A percentile compares a stretch with the other conserved stretches of the same genome.
These are phyloP conservation scores for Erethizon dorsatum DNA, from an alignment of 2,797 vertebrate species.

Conservation along the genomic window DNA sequence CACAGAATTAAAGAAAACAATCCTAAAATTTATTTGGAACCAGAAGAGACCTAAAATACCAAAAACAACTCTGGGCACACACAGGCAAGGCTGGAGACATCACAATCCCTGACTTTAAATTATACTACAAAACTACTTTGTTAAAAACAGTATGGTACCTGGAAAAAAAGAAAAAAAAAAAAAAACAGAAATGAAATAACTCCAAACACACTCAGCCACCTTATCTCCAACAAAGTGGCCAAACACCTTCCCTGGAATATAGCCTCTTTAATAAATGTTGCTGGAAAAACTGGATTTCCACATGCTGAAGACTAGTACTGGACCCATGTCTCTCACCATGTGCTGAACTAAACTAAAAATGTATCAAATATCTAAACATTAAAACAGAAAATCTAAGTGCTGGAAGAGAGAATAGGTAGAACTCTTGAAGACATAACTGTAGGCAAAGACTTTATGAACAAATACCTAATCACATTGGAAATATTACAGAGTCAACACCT, in stretches of 20 bases:
- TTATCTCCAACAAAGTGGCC: neutral
- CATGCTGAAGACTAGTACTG: neutral
- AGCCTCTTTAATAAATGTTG: neutral
- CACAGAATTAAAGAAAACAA: no score
- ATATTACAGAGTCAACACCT: neutral
- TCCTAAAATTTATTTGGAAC: no score
- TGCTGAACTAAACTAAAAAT: neutral
- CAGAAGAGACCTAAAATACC: no score
- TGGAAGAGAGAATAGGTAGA: neutral
- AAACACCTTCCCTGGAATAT: neutral
- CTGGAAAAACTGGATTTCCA: neutral
- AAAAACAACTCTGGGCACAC: no score
- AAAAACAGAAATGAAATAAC: no score
- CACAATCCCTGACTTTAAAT: no score
- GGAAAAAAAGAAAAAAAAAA: no score
- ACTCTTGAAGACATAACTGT: neutral
- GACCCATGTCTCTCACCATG: neutral
- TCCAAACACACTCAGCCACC: neutral
- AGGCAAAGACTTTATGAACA: neutral
- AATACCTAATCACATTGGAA: neutral
- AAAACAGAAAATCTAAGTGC: neutral
- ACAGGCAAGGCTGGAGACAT: no score
- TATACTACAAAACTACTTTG: no score
- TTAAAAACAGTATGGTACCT: no score
- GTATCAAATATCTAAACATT: neutral